These are phyloP conservation scores for Caenorhabditis sp. DNA, from an alignment of 2,888 invertebrate species.

Conservation along the genomic window DNA sequence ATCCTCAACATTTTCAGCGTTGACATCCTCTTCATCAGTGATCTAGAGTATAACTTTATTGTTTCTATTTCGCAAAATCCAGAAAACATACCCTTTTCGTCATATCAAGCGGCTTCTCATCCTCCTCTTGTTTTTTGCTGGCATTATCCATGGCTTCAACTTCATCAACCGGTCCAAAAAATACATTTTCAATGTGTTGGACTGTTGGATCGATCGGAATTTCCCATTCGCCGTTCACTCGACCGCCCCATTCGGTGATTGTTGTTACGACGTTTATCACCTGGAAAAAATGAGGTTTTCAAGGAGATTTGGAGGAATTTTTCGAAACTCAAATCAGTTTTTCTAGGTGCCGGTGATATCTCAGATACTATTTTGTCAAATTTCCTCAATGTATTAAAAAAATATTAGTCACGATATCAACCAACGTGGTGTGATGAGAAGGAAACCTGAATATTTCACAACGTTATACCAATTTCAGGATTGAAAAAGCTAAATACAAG, in stretches of 20 bases:
- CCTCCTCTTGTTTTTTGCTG: background rate
- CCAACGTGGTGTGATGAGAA: too few relatives aligned
- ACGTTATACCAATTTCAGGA: too few relatives aligned
- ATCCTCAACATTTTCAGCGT: too few relatives aligned
- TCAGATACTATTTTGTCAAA: too few relatives aligned
- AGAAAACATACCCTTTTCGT: conserved; percentile 11
- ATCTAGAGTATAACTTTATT: background rate
- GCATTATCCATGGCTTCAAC: conserved; percentile 29
- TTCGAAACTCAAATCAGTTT: too few relatives aligned
- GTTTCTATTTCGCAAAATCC: conserved; percentile 1
- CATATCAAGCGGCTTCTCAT: conserved; percentile 32
- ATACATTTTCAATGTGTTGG: conserved; percentile 18
- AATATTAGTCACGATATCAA: too few relatives aligned
- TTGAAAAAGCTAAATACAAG: too few relatives aligned
- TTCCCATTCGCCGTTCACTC: conserved; percentile 34
- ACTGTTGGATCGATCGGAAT: conserved; percentile 10
- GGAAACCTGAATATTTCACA: too few relatives aligned
- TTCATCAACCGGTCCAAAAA: conserved; percentile 34
- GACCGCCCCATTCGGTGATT: conserved; percentile 29
- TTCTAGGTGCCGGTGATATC: too few relatives aligned
- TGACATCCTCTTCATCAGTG: background rate
- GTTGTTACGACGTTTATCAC: conserved; percentile 42
- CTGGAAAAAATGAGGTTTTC: too few relatives aligned
- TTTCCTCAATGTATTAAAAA: too few relatives aligned
- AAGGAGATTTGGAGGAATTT: too few relatives aligned